Evolutionary conservation across 2,888 invertebrate species (phyloP), one percentile per base, ranked within the genome.

Genomic region (Cephus nigrinus): DNA sequence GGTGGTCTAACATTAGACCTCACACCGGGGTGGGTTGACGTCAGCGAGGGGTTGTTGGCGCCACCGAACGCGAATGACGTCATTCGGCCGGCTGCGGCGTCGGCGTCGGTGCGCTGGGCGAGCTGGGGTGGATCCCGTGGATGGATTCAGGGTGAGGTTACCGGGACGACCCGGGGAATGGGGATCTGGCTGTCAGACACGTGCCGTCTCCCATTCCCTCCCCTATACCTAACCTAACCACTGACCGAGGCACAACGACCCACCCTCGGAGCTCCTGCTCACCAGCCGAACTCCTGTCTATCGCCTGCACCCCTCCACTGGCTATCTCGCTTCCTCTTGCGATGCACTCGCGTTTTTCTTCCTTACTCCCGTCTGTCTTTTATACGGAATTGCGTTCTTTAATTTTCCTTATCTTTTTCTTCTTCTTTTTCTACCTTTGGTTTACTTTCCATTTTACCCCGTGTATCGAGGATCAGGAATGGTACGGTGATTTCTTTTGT

Each of bases 1-100:
- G 34, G 74, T 36, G 35, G 74, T 15, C 74, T 12, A n/a, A n/a
- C 33, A 36, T 40, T 40, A 40, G 40, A 40, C 36, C 31, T 35
- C 15, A n/a, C 68, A 15, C 35, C 35, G 55, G 11, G 76, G 31
- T 40, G 75, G 68, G 68, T 68, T 87, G 87, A 88, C 88, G 88
- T 88, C 88, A 88, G 84, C 80, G 73, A 81, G 80, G 79, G 80
- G 80, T 81, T 84, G 83, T 84, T 84, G 86, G 86, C 88, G 87
- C 87, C 87, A 84, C 83, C 83, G 85, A 84, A 85, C 82, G 84
- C 40, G 40, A 40, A 86, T 88, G 88, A 88, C 88, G 88, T 88
- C 88, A 88, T 86, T 87, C 75, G 81, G 82, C 84, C 84, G 80
- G 12, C 12, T 1, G 36, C 82, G 83, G 74, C 69, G 73, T 73